Evolutionary conservation across 1,140 invertebrate genomes (phyloP).

Genomic region (Whitmania pigra): DNA sequence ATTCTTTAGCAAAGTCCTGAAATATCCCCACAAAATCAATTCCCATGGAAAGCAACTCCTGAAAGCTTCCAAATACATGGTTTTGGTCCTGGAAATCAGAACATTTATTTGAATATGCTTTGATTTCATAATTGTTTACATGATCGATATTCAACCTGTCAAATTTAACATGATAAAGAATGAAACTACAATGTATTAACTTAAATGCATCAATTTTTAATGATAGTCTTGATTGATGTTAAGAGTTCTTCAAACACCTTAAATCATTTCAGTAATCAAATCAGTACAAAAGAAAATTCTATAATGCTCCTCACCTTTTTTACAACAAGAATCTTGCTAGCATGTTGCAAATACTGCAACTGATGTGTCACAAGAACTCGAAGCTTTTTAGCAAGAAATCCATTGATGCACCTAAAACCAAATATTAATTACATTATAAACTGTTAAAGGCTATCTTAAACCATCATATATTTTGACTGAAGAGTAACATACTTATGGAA

Average conservation of each 20-base stretch:
- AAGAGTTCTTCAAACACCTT: too few relatives aligned
- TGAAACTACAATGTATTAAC: too few relatives aligned
- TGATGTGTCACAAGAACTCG: conserved; percentile 24
- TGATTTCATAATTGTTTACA: too few relatives aligned
- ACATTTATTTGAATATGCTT: too few relatives aligned
- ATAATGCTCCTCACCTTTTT: conserved; percentile 10
- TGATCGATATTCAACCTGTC: too few relatives aligned
- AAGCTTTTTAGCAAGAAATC: conserved; percentile 44
- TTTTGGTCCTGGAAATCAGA: background rate
- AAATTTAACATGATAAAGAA: too few relatives aligned
- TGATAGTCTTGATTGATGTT: too few relatives aligned
- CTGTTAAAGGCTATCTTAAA: background rate
- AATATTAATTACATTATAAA: background rate
- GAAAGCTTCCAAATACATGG: background rate
- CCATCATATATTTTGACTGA: background rate
- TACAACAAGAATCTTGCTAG: conserved; percentile 23
- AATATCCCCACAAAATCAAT: background rate
- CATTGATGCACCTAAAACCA: conserved; percentile 26
- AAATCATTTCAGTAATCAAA: too few relatives aligned
- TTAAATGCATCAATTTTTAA: too few relatives aligned
- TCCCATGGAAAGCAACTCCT: background rate
- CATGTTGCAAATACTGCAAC: conserved; percentile 21
- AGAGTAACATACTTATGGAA: conserved; percentile 31
- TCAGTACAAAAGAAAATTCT: background rate
- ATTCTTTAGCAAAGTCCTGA: too few relatives aligned